Percentiles rank a stretch among this genome's conserved stretches.
Conservation (phyloP, 1,140 invertebrate genomes). For the Hyles euphorbiae region DNA sequence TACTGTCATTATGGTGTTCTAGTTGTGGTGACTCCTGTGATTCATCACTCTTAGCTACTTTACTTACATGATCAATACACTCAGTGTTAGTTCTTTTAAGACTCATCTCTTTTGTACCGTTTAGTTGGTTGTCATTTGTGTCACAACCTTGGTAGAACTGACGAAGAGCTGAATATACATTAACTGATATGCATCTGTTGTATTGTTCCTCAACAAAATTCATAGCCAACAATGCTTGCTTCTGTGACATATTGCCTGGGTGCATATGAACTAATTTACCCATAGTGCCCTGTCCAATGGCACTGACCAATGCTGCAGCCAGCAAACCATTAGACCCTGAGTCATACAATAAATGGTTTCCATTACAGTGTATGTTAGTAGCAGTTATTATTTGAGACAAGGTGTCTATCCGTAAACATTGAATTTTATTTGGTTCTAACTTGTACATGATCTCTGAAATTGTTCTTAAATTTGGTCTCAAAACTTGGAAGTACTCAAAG, state of each 20-base stretch:
- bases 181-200: slow-evolving; percentile 80
- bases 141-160: slow-evolving; percentile 77
- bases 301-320: slow-evolving; percentile 86
- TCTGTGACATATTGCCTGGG: slow-evolving; percentile 86
- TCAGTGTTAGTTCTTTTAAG: slow-evolving; percentile 53
- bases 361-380: slow-evolving; percentile 86
- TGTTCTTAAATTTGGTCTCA: slow-evolving; percentile 84
- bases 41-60: slow-evolving; percentile 38
- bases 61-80: slow-evolving; percentile 31
- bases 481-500: slow-evolving; percentile 85
- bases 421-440: slow-evolving; percentile 85
- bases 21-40: slow-evolving; percentile 18
- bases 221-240: slow-evolving; percentile 85
- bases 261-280: slow-evolving; percentile 86
- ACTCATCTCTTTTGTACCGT: slow-evolving; percentile 33
- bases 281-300: slow-evolving; percentile 78
- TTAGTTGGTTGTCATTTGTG: slow-evolving; percentile 33
- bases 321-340: slow-evolving; percentile 89
- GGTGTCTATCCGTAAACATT: slow-evolving; percentile 89
- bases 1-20: slow-evolving; percentile 11
- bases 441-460: slow-evolving; percentile 88
- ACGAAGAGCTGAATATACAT: slow-evolving; percentile 83
- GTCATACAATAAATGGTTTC: slow-evolving; percentile 90
- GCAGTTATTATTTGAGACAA: slow-evolving; percentile 90
- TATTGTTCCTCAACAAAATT: slow-evolving; percentile 83